Evolutionary conservation across 2,888 invertebrate species (phyloP), one percentile per base, ranked within the genome.

Genomic region (Eristalis intricaria): DNA sequence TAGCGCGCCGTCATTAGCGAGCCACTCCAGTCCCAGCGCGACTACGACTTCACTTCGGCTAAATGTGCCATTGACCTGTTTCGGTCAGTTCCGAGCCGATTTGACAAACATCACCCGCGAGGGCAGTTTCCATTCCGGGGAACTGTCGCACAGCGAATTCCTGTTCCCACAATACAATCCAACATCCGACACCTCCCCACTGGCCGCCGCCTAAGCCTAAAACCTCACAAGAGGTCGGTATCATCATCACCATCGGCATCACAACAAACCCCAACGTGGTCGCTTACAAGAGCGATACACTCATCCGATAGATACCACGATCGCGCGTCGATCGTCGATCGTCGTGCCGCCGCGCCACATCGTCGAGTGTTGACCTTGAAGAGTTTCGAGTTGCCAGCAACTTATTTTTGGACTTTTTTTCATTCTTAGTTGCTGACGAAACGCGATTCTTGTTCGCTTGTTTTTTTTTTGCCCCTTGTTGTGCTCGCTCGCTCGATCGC

Each of bases 341-440:
- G 19, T 8, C 32, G 10, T 7, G 7, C 19, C 50, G 19, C 50
- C 50, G 50, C 50, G 50, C 68, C 40, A n/a, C 29, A 40, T 19
- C 13, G 50, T 66, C 60, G 70, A 76, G 70, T 82, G 60, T 68
- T 76, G 76, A 71, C 82, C 82, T 82, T 82, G 82, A 77, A 50
- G 61, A 61, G 66, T 76, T 71, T 69, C 63, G 61, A 38, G 35
- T 71, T 82, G 65, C 70, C 70, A 4, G 50, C 71, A 40, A 22
- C 22, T 69, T 76, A 61, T 56, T 29, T 43, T 65, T 60, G 11
- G n/a, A 40, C 38, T 35, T 40, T 32, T 64, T 23, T 64, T 32
- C 66, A 66, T 75, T 75, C 66, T 75, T 66, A 61, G 40, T 68
- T 71, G 71, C 69, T 60, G 76, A 60, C 61, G 61, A 81, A 75